Evolutionary conservation across 2,797 vertebrate species (phyloP), one percentile per base, ranked within the genome.

Genomic region (Pampus argenteus): DNA sequence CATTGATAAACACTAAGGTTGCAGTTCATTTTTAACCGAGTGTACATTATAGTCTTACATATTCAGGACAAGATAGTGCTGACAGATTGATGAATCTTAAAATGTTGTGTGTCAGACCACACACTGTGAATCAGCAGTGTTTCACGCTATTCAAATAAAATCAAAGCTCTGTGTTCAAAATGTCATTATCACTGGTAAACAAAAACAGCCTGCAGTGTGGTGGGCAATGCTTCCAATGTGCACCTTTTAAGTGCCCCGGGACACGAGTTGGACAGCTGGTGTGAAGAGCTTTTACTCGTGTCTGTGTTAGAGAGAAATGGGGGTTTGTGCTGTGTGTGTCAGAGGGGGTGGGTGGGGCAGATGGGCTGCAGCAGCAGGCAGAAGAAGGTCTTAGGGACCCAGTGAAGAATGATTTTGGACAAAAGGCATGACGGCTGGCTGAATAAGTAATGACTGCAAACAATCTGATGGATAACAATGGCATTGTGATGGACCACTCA

Each of bases 391-490:
- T 90, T 78, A 40, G 83, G 81, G 80, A 87, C 86, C 78, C 77
- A 82, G 83, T 82, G 87, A 92, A 81, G 88, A 81, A 91, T 84
- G 84, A 86, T 88, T 91, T 84, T 67, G 88, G 91, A 95, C 93
- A 95, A 95, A 95, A 94, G 92, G 81, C 78, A 78, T 2, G 69
- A 72, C 42, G 86, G 84, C 84, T 80, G 81, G 77, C 81, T 93
- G 92, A 93, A 93, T 93, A 86, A 89, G 75, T 88, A 88, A 92
- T 91, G 90, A 87, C 73, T 68, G 84, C 78, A 84, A 84, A 91
- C 88, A 92, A 88, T 93, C 90, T 82, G 81, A 90, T 73, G 76
- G 89, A 89, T 88, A 91, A 94, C 91, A 94, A 94, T 93, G 82
- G 89, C 87, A 91, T 92, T 93, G 89, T 91, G 84, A 83, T 56